Percentiles rank a stretch among this genome's conserved stretches.
These are phyloP conservation scores for Apodemus speciosus DNA, from an alignment of 2,113 vertebrate species.

Conservation along the genomic window DNA sequence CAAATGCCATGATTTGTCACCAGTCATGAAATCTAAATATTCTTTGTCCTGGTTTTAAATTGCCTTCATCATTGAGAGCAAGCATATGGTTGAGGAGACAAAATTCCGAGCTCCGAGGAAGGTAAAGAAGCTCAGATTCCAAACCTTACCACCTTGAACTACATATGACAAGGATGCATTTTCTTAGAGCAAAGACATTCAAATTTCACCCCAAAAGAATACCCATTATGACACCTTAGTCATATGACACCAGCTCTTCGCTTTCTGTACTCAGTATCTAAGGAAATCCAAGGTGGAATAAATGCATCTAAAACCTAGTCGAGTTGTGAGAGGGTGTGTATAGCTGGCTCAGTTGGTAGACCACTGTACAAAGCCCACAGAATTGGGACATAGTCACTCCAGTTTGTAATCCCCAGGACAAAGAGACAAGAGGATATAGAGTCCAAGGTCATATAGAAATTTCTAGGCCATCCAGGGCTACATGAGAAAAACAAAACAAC, in stretches of 20 bases:
- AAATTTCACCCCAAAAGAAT: not conserved
- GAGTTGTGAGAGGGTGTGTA: too few relatives aligned
- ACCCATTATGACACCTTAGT: not conserved
- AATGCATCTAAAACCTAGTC: not conserved
- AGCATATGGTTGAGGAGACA: not conserved
- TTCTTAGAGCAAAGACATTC: not conserved
- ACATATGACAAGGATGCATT: not conserved
- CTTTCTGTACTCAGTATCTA: not conserved
- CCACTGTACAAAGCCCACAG: not conserved
- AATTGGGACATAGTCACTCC: not conserved
- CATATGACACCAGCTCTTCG: not conserved
- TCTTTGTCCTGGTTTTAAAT: conserved; percentile 32
- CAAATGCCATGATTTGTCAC: conserved; percentile 77
- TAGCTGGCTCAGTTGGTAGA: not conserved
- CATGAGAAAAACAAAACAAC: not conserved
- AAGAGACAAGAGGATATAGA: not conserved
- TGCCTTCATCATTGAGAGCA: conserved; percentile 46
- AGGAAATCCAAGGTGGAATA: conserved; percentile 33
- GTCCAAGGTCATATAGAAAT: not conserved
- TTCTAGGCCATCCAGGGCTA: not conserved
- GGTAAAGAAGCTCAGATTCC: not conserved
- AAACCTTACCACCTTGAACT: not conserved
- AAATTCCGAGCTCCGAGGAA: not conserved
- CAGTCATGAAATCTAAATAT: conserved; percentile 65
- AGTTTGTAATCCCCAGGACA: not conserved